Base-by-base conservation (phyloP, 2,797 vertebrate species). In the Rhinoraja longicauda region DNA sequence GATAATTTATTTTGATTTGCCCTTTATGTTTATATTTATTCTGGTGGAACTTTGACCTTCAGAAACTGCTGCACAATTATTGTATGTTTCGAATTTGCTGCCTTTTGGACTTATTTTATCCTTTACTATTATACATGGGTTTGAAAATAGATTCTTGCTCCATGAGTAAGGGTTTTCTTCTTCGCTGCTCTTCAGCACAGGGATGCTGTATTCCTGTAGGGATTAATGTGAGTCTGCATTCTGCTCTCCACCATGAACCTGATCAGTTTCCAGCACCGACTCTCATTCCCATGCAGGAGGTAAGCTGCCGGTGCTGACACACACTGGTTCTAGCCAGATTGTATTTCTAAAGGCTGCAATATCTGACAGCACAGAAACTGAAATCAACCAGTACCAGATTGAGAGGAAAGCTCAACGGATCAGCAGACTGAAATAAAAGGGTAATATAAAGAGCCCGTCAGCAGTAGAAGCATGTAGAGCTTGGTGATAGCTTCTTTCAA, bases 1-100 rank as follows among this genome's bases (percentile, higher is more conserved):
- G n/a, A 8, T 67, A 32, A 90, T 39, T 90, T 39, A 39, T 70
- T 90, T 90, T 90, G 64, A 90, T 70, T 72, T 90, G 88, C 15
- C 36, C 62, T 70, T 17, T 21, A 86, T 26, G n/a, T 21, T 19
- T 70, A 21, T 62, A 67, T n/a, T 88, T 88, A 10, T 64, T 59
- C 26, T 32, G 15, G 4, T n/a, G 32, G 84, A 88, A 10, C 57
- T 21, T 36, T 67, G 17, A 0, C 8, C 32, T 24, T 17, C 64
- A 67, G 64, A 3, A 67, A 10, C 32, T 70, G 2, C 17, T 70
- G 21, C 62, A 39, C 32, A 36, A 19, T 19, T 67, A 39, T 39
- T 39, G 3, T 70, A 36, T 90, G 53, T 70, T 32, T 90, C 64
- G 64, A 26, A 90, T 24, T 70, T 39, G 62, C n/a, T 67, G 64